Evolutionary conservation across 2,113 vertebrate species (phyloP).

Genomic region (Macrotus californicus): DNA sequence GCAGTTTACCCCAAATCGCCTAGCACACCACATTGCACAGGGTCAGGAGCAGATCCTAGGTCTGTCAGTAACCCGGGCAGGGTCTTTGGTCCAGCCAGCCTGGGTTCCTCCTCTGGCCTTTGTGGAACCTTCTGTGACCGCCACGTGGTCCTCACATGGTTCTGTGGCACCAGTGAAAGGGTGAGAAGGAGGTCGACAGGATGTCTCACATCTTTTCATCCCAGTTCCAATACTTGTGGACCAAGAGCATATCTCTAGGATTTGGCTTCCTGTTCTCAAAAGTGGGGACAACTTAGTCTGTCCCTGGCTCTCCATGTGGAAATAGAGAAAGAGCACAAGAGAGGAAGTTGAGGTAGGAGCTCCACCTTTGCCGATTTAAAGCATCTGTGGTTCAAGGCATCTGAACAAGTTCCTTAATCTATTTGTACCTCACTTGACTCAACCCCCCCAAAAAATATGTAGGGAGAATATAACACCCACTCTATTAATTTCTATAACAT

Average conservation of each 20-base stretch:
- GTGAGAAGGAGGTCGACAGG: neutral
- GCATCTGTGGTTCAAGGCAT: neutral
- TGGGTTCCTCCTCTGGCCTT: neutral
- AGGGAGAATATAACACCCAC: neutral
- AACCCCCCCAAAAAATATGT: neutral
- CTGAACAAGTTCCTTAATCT: neutral
- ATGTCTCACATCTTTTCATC: neutral
- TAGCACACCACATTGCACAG: accelerated
- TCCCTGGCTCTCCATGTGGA: neutral
- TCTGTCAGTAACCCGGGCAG: neutral
- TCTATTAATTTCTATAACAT: neutral
- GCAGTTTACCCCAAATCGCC: neutral
- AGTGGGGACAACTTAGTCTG: neutral
- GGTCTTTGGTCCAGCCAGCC: neutral
- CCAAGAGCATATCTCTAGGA: neutral
- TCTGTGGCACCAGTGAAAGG: neutral
- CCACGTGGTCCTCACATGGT: neutral
- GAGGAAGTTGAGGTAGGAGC: neutral
- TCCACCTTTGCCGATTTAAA: neutral
- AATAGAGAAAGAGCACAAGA: neutral
- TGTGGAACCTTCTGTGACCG: neutral
- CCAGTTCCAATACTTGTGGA: neutral
- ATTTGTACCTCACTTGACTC: neutral
- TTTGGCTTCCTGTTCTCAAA: neutral
- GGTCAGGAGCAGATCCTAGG: neutral